These are phyloP conservation scores for Catamblyrhynchus diadema DNA, from an alignment of 2,797 vertebrate genomes.

Conservation along the genomic window DNA sequence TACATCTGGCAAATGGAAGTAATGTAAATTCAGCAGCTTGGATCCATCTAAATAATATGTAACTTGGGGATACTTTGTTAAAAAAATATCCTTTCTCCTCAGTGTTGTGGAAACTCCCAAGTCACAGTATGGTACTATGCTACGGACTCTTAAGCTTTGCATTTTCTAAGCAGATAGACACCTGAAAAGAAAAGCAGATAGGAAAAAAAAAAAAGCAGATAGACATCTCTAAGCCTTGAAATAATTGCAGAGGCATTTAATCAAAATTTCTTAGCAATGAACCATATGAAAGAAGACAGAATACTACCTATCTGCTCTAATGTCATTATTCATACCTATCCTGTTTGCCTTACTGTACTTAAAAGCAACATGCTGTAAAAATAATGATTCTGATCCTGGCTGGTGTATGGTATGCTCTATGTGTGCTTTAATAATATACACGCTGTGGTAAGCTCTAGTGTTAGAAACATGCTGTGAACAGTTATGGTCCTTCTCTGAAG, in stretches of 20 bases:
- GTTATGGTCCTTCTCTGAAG: not conserved
- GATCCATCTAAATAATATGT: not conserved
- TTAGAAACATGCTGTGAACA: not conserved
- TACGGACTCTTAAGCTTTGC: not conserved
- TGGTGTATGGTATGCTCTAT: not conserved
- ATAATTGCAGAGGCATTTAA: not conserved
- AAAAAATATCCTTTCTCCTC: not conserved
- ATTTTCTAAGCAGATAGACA: not conserved
- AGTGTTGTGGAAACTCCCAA: not conserved
- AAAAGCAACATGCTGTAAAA: not conserved
- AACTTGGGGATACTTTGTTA: not conserved
- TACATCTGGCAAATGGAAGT: not conserved
- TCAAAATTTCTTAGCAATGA: not conserved
- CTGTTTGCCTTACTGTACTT: not conserved
- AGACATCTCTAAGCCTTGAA: not conserved
- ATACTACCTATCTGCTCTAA: not conserved
- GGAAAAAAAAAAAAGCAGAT: not conserved
- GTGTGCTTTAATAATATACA: not conserved
- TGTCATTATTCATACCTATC: not conserved
- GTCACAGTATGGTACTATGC: not conserved
- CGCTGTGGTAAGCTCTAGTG: not conserved
- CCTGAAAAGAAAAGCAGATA: not conserved
- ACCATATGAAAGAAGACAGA: not conserved
- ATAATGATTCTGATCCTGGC: not conserved
- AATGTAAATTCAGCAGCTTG: not conserved